Evolutionary conservation across 2,113 vertebrate species (phyloP), one percentile per base, ranked within the genome.

Genomic region (Paedocypris sp.): DNA sequence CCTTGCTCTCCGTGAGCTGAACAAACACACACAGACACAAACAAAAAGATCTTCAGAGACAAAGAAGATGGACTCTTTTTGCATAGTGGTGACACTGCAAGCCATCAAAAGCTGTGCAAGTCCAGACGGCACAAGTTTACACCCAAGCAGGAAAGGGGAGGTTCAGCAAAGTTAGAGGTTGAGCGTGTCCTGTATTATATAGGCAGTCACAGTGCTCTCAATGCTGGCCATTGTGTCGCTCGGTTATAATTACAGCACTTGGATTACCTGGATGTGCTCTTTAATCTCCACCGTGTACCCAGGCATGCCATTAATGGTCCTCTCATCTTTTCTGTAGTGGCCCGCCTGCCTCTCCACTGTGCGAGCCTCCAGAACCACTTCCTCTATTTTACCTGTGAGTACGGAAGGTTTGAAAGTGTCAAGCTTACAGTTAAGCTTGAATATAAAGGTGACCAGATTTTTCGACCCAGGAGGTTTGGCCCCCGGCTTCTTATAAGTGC

Each of bases 311-410:
- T 97, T 98, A 76, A 99, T 94, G 67, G 78, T 85, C 6, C 56
- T 68, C 4, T 73, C 72, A 61, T 94, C 86, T 73, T 86, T 87
- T 68, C 43, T 75, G 32, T 94, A 99, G 31, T 79, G 79, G 33
- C 74, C 75, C 50, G 74, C 48, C 31, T 60, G 68, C 74, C 83
- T 86, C 33, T 91, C 89, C 58, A 94, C 41, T 1, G 88, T 96
- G 64, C 90, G 86, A 2, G 90, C 92, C 73, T 99, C 94, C 67
- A 99, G 68, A 18, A 99, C 86, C 62, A 99, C 89, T 78, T 97
- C 95, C 48, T 98, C 93, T 56, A 99, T 93, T 79, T 93, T 93
- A 20, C 95, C 95, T 99, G 59, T 0, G 58, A 61, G 63, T n/a
- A n/a, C n/a, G 64, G 18, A 45, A n/a, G 16, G n/a, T 52, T 52